Evolutionary conservation across 2,797 vertebrate genomes (phyloP).

Genomic region (Scomberomorus guttatus): DNA sequence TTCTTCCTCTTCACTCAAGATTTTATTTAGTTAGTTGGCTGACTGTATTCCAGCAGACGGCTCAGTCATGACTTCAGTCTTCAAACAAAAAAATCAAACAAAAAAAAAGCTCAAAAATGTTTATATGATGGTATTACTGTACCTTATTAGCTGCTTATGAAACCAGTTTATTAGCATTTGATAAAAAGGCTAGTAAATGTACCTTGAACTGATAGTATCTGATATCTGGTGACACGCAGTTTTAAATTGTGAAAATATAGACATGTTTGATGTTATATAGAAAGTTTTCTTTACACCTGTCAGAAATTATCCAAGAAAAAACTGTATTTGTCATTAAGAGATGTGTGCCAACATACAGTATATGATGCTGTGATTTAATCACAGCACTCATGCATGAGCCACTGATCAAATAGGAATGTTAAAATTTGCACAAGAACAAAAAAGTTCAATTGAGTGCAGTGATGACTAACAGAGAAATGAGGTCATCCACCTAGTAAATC

Average conservation of each 20-base stretch:
- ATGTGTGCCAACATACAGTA: neutral
- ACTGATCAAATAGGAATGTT: neutral
- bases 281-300: neutral
- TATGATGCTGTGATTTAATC: too few species aligned
- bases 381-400: neutral
- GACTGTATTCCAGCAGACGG: conserved; percentile 25
- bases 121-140: neutral
- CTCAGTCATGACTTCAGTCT: conserved; percentile 7
- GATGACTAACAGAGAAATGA: neutral
- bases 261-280: neutral
- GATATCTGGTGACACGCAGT: neutral
- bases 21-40: conserved; percentile 33
- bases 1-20: conserved; percentile 22
- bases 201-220: neutral
- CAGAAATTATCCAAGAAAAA: neutral
- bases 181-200: neutral
- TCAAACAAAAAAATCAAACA: neutral
- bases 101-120: neutral
- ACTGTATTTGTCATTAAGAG: too few species aligned
- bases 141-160: neutral
- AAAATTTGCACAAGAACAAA: neutral
- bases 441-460: neutral
- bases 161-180: neutral
- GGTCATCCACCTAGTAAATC: neutral
- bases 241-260: neutral